These are phyloP conservation scores for Sylvilagus floridanus DNA, from an alignment of 2,797 vertebrate genomes.

Conservation along the genomic window DNA sequence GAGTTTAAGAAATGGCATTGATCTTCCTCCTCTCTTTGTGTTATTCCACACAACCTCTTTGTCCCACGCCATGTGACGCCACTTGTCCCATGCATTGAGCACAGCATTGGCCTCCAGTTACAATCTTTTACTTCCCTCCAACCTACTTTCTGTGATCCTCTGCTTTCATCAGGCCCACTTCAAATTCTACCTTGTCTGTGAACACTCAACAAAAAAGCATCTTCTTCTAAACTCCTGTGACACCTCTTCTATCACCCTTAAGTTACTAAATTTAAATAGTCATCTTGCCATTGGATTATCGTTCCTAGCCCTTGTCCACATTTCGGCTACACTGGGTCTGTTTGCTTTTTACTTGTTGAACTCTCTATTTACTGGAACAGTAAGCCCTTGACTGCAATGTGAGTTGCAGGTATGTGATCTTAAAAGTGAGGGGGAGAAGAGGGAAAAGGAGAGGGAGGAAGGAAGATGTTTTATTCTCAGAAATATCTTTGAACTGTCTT, in stretches of 20 bases:
- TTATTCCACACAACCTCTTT: neutral
- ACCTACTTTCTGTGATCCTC: neutral
- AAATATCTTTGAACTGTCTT: too few species aligned
- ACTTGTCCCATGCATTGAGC: neutral
- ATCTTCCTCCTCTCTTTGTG: neutral
- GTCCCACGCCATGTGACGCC: neutral
- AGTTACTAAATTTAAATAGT: neutral
- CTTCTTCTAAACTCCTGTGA: neutral
- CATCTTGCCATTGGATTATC: too few species aligned
- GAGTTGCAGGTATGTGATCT: too few species aligned
- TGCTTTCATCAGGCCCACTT: neutral
- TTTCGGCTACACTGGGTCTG: too few species aligned
- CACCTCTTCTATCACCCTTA: neutral
- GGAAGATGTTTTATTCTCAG: too few species aligned
- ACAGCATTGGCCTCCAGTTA: neutral
- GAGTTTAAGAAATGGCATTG: neutral
- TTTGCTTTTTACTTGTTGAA: too few species aligned
- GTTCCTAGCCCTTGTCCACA: too few species aligned
- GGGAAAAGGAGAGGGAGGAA: too few species aligned
- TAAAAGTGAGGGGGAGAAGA: too few species aligned
- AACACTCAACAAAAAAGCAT: neutral
- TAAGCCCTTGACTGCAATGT: too few species aligned
- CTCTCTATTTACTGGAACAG: too few species aligned
- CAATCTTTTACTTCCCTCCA: neutral
- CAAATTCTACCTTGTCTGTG: neutral